Evolutionary conservation across 2,113 vertebrate species (phyloP), one percentile per base, ranked within the genome.

Genomic region (Pedionomus torquatus): DNA sequence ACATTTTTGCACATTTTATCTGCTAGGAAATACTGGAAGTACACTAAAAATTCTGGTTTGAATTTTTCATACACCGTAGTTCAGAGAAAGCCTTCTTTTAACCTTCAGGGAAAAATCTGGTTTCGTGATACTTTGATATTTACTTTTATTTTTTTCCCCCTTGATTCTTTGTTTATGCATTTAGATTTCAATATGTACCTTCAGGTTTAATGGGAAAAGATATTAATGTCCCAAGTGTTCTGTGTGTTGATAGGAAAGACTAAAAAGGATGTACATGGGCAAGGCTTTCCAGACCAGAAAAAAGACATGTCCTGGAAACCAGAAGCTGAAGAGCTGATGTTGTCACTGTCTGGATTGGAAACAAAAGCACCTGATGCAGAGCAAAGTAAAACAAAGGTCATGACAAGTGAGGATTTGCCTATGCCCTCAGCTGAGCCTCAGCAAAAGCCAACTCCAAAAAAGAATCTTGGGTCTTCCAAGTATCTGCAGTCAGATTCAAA

Each of bases 161-260:
- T 15, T 61, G 7, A 44, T 44, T 43, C 2, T 61, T 69, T 58
- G 7, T 7, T 87, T 61, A 14, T 64, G 7, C 2, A 0, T 83
- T 89, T 44, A 46, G 28, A 15, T 84, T 23, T 65, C 46, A 86
- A 31, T 4, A 7, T 25, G 0, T n/a, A 37, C 63, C 37, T 82
- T 90, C 24, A 41, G 4, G 19, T 48, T 68, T 87, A 41, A 26
- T 78, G 14, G 5, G 18, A 37, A 72, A 80, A 92, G 14, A 9
- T 63, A 60, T 5, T 92, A 52, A 92, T 39, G 3, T 57, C 15
- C 12, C 12, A 48, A 60, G 8, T 84, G n/a, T 69, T 95, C 84
- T 92, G 13, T 96, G 25, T 89, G 11, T 93, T 91, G 48, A n/a
- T 41, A 97, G 97, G 70, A 92, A 93, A 92, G 49, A 55, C 66